Conservation (phyloP, 2,113 vertebrate species). For the Abramis brama region DNA sequence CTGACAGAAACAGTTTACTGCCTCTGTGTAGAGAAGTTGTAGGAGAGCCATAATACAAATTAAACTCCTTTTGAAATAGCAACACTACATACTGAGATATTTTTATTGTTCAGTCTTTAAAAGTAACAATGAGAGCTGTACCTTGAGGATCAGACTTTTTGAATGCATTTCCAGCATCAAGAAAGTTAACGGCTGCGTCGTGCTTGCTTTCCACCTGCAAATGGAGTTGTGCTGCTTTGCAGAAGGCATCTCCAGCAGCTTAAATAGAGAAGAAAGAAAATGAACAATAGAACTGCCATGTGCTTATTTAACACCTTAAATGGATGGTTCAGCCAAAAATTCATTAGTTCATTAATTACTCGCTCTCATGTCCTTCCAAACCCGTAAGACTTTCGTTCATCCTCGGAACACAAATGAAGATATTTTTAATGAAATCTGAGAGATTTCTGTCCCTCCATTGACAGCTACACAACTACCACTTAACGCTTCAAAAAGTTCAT, state of each 20-base stretch:
- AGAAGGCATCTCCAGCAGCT: constrained; percentile 84
- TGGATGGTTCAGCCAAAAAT: too few species aligned
- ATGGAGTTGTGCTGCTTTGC: constrained; percentile 79
- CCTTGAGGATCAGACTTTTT: constrained; percentile 84
- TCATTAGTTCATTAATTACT: too few species aligned
- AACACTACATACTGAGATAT: neutral
- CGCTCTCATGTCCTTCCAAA: too few species aligned
- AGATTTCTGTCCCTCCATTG: too few species aligned
- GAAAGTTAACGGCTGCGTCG: constrained; percentile 78
- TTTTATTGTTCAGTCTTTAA: neutral
- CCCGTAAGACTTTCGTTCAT: too few species aligned
- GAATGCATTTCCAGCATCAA: constrained; percentile 82
- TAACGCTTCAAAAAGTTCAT: too few species aligned
- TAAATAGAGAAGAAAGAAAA: constrained; percentile 28
- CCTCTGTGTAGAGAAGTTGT: constrained; percentile 70
- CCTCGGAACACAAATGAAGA: too few species aligned
- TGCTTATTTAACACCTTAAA: neutral
- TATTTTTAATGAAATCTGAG: too few species aligned
- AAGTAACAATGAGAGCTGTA: neutral
- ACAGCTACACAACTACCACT: too few species aligned
- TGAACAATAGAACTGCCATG: neutral
- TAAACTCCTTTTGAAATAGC: neutral
- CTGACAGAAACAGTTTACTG: constrained; percentile 80
- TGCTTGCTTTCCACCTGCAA: constrained; percentile 81
- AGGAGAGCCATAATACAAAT: neutral